Conservation (phyloP, 2,888 invertebrate species). For the Craniophora ligustri region DNA sequence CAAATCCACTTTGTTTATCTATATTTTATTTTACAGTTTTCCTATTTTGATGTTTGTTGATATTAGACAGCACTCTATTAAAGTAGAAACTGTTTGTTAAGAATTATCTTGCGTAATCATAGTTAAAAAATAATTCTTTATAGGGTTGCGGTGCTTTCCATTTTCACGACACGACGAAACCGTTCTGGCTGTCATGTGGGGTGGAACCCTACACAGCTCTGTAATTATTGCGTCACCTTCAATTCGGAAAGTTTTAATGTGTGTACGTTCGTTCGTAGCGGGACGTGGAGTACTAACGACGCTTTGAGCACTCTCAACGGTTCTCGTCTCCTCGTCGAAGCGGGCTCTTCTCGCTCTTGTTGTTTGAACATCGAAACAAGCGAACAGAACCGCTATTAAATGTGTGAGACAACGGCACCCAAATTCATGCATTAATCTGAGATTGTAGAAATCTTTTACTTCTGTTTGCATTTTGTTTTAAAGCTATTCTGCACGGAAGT, state of each 20-base stretch:
- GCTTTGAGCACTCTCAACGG: constrained; percentile 75
- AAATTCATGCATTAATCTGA: constrained; percentile 57
- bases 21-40: constrained; percentile 50
- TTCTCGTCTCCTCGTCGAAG: constrained; percentile 74
- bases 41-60: constrained; percentile 11
- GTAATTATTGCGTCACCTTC: constrained; percentile 80
- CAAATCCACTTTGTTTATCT: constrained; percentile 34
- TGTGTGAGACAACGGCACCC: constrained; percentile 61
- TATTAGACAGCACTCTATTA: constrained; percentile 19
- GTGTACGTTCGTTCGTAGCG: constrained; percentile 80
- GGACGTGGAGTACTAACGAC: constrained; percentile 73
- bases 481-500: constrained; percentile 49
- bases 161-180: constrained; percentile 59
- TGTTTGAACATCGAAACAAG: constrained; percentile 82
- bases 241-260: constrained; percentile 85
- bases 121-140: constrained; percentile 16
- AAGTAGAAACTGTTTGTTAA: constrained; percentile 3
- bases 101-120: constrained; percentile 5
- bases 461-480: constrained; percentile 51
- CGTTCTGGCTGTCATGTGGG: constrained; percentile 54
- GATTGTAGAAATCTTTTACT: constrained; percentile 39
- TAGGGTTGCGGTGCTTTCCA: constrained; percentile 50
- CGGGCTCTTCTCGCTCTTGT: constrained; percentile 77
- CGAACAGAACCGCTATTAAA: constrained; percentile 74
- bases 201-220: constrained; percentile 66